phyloP scores from a whole-genome alignment of 2,888 invertebrate genomes.

The Lasioglossum zephyrum region DNA sequence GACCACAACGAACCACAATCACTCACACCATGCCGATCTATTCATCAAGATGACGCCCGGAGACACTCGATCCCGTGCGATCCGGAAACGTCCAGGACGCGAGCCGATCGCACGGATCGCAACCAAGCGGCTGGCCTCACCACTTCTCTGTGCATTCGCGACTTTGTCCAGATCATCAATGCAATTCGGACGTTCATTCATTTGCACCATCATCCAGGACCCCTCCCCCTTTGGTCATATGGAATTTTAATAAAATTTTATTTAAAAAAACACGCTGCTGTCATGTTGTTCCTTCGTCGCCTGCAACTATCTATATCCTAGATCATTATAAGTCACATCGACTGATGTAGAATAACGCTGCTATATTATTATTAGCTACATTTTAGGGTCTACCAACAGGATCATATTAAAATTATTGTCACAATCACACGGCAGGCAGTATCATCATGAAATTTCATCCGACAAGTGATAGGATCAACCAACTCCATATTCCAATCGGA shows the following conservation, averaged over 20 bases:
- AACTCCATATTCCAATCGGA: not conserved
- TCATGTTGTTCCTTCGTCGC: not conserved
- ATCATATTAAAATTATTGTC: not conserved
- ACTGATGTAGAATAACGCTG: too few species aligned
- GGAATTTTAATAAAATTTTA: slow-evolving; percentile 78
- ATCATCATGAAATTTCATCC: not conserved
- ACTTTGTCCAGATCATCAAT: slow-evolving; percentile 49
- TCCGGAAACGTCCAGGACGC: slow-evolving; percentile 2
- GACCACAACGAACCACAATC: slow-evolving; percentile 7
- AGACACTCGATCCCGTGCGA: not conserved
- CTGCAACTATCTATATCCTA: not conserved
- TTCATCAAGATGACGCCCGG: slow-evolving; percentile 29
- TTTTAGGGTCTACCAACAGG: not conserved
- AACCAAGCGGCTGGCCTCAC: slow-evolving; percentile 30
- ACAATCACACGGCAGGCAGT: not conserved
- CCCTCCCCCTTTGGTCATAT: slow-evolving; percentile 63
- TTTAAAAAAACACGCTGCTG: slow-evolving; percentile 54
- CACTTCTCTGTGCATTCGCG: slow-evolving; percentile 39
- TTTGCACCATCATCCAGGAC: slow-evolving; percentile 60
- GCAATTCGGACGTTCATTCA: slow-evolving; percentile 60
- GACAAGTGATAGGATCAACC: not conserved
- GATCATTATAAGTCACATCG: too few species aligned
- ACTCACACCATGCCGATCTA: slow-evolving; percentile 6
- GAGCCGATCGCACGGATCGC: slow-evolving; percentile 4
- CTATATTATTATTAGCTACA: too few species aligned